These are phyloP conservation scores for Thymelicus lineola DNA, from an alignment of 2,888 invertebrate species.

Conservation along the genomic window DNA sequence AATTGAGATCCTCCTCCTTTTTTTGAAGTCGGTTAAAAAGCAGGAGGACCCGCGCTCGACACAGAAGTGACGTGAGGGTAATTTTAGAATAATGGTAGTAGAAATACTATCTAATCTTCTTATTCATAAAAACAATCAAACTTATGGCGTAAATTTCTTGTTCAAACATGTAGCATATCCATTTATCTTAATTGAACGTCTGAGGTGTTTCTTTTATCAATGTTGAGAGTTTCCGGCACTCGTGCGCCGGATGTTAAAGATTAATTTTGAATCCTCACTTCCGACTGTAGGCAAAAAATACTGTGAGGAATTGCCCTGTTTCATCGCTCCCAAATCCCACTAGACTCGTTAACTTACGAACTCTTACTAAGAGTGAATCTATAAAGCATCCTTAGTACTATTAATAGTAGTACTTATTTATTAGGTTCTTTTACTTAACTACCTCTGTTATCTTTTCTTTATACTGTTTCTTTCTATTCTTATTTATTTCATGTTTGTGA, in stretches of 20 bases:
- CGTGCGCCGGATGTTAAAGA: slow-evolving; percentile 70
- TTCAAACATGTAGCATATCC: slow-evolving; percentile 2
- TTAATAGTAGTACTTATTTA: too few species aligned
- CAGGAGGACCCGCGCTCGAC: too few species aligned
- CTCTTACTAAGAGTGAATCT: too few species aligned
- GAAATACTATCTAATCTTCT: too few species aligned
- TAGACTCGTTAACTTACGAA: slow-evolving; percentile 14
- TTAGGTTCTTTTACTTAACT: too few species aligned
- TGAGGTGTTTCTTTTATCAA: slow-evolving; percentile 46
- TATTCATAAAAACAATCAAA: too few species aligned
- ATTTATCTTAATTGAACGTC: slow-evolving; percentile 15
- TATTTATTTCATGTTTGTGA: not conserved
- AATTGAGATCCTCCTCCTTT: too few species aligned
- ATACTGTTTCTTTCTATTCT: not conserved
- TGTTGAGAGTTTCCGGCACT: slow-evolving; percentile 68
- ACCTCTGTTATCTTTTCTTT: too few species aligned
- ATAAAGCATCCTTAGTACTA: too few species aligned
- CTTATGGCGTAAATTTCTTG: not conserved
- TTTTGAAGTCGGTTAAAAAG: too few species aligned
- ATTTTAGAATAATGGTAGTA: too few species aligned
- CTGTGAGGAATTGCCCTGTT: slow-evolving; percentile 17
- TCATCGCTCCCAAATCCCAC: slow-evolving; percentile 17
- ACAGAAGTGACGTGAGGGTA: too few species aligned
- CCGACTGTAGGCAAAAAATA: slow-evolving; percentile 50
- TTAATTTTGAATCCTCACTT: slow-evolving; percentile 61